Evolutionary conservation across 2,888 invertebrate species (phyloP), one percentile per base, ranked within the genome.

Genomic region (Troilus luridus): DNA sequence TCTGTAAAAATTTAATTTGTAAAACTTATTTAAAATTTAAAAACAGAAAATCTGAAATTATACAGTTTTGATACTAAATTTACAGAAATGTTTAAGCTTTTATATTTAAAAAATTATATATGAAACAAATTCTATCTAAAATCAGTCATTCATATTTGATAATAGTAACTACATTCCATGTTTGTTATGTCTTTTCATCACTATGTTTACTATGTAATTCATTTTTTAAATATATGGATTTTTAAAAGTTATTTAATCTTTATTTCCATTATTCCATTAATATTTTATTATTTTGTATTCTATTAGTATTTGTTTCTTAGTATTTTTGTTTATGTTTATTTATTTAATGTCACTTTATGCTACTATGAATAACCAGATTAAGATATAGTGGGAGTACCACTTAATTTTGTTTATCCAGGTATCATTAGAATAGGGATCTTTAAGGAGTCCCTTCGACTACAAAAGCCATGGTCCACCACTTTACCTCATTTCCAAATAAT

Each of bases 101-200:
- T 24, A 67, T 77, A 41, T 24, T 77, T 24, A 21, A 27, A 0
- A 27, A 3, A 67, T 67, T 67, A 14, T 67, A 12, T 24, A 67
- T 67, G 24, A 64, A 24, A 24, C 24, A 24, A 3, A 12, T 67
- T 77, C 17, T 77, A 41, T 41, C 7, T 77, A 77, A 14, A 77
- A 77, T 17, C 72, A 41, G 17, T 77, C 72, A 6, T 41, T 19
- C 12, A 3, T 19, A 77, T 77, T 77, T 17, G 14, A 41, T 77
- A 77, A 77, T 77, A 77, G 72, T 41, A n/a, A 85, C n/a, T 58
- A 85, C 85, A 85, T 85, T 85, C 85, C 85, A 85, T 85, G 56
- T 85, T n/a, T 85, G 85, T 85, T 85, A 85, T 85, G 56, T 85
- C 56, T 12, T 81, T 67, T 81, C 21, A 54, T 81, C 21, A 41